phyloP scores from a whole-genome alignment of 2,797 vertebrate species.

The Dipus sagitta region DNA sequence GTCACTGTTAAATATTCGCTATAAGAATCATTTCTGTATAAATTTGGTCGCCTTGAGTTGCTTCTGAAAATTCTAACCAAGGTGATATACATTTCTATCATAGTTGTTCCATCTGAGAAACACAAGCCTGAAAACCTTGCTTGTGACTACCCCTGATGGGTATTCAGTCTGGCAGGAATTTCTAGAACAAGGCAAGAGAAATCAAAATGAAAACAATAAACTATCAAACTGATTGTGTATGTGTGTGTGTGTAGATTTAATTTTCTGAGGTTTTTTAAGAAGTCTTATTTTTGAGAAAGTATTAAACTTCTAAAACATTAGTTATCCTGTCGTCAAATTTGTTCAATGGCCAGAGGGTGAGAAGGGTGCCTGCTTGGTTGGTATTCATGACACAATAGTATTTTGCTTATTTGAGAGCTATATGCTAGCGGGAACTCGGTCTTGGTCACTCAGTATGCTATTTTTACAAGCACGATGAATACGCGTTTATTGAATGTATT shows the following conservation, averaged over 20 bases:
- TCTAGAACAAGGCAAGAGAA: neutral
- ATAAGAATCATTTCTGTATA: constrained; percentile 4
- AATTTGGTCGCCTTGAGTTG: neutral
- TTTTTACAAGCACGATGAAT: neutral
- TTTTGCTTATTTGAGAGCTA: neutral
- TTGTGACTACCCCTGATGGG: neutral
- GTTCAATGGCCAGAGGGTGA: too few species aligned
- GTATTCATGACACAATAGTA: too few species aligned
- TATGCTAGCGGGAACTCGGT: neutral
- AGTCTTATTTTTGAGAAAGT: neutral
- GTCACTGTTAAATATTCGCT: constrained; percentile 7
- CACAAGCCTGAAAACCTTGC: neutral
- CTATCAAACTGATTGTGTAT: neutral
- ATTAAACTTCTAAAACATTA: too few species aligned
- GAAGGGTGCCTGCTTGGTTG: too few species aligned
- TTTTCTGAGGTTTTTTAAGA: neutral
- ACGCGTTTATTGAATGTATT: neutral
- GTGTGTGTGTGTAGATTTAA: neutral
- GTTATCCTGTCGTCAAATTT: too few species aligned
- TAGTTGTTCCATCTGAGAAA: neutral
- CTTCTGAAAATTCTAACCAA: neutral
- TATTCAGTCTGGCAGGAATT: neutral
- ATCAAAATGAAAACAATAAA: neutral
- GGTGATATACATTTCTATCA: neutral
- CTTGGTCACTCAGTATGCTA: neutral